Conservation (phyloP, 2,797 vertebrate genomes). For the Pseudochirops cupreus region DNA sequence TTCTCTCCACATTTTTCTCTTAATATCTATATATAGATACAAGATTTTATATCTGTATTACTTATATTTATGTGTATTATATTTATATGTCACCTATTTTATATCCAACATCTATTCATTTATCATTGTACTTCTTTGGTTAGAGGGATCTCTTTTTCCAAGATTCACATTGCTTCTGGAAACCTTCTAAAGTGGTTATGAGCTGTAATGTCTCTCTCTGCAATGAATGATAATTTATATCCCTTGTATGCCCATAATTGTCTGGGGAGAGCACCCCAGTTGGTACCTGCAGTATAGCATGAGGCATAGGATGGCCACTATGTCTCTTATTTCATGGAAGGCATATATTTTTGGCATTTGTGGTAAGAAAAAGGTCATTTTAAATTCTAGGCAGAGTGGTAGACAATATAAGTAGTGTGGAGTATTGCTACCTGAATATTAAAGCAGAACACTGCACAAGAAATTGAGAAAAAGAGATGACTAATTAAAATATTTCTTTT, state of each 20-base stretch:
- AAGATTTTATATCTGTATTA: neutral
- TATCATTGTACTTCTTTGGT: neutral
- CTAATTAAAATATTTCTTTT: slow-evolving; percentile 54
- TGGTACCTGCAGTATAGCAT: neutral
- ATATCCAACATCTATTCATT: neutral
- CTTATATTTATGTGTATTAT: neutral
- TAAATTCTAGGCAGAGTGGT: slow-evolving; percentile 30
- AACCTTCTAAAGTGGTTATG: neutral
- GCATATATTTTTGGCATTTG: slow-evolving; percentile 8
- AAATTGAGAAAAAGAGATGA: slow-evolving; percentile 2
- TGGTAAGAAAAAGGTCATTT: slow-evolving; percentile 28
- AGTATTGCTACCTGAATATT: slow-evolving; percentile 41
- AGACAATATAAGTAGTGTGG: slow-evolving; percentile 9
- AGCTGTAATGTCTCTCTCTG: neutral
- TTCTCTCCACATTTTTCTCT: neutral
- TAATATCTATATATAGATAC: neutral
- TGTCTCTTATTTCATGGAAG: neutral
- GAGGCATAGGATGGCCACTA: neutral
- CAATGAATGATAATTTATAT: neutral
- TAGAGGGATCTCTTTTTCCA: neutral
- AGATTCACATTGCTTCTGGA: neutral
- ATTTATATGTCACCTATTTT: neutral
- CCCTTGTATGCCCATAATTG: neutral
- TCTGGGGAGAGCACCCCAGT: neutral
- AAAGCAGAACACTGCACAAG: slow-evolving; percentile 48